phyloP scores from a whole-genome alignment of 1,140 invertebrate species.

The Nomia melanderi region DNA sequence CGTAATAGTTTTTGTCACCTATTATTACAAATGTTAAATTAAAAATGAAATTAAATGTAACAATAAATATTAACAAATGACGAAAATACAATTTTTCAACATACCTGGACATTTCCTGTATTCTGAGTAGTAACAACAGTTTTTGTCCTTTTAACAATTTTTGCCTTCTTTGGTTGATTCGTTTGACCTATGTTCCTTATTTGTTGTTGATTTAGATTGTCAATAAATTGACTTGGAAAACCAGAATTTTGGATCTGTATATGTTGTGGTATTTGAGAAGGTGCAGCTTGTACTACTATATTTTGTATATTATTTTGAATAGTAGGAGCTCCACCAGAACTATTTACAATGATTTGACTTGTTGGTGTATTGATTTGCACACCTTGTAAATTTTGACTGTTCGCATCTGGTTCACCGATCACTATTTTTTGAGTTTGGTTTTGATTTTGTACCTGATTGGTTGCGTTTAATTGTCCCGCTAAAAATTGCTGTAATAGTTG shows the following conservation, averaged over 20 bases:
- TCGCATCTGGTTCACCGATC: conserved; percentile 76
- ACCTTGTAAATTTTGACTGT: conserved; percentile 76
- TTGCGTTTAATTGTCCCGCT: conserved; percentile 74
- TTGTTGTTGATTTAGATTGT: conserved; percentile 80
- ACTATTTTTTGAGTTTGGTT: conserved; percentile 79
- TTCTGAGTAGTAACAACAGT: conserved; percentile 68
- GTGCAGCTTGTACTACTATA: conserved; percentile 78
- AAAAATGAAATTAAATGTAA: not conserved
- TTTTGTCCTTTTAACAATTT: conserved; percentile 76
- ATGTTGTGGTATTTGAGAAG: conserved; percentile 78
- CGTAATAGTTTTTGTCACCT: conserved; percentile 69
- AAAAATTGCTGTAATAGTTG: conserved; percentile 78
- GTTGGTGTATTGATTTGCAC: conserved; percentile 80
- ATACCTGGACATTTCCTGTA: conserved; percentile 63
- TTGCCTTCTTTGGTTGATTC: conserved; percentile 74
- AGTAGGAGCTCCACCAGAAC: conserved; percentile 78
- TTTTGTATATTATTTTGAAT: conserved; percentile 81
- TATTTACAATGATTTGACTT: conserved; percentile 80
- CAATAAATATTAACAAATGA: not conserved
- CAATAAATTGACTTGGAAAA: conserved; percentile 79
- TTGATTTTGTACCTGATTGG: conserved; percentile 67
- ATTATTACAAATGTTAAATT: conserved; percentile 36
- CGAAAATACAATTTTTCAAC: conserved; percentile 26
- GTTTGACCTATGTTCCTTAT: conserved; percentile 74
- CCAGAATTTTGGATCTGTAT: conserved; percentile 79